Conservation (phyloP, 2,797 vertebrate species). For the Onychomys arenicola region DNA sequence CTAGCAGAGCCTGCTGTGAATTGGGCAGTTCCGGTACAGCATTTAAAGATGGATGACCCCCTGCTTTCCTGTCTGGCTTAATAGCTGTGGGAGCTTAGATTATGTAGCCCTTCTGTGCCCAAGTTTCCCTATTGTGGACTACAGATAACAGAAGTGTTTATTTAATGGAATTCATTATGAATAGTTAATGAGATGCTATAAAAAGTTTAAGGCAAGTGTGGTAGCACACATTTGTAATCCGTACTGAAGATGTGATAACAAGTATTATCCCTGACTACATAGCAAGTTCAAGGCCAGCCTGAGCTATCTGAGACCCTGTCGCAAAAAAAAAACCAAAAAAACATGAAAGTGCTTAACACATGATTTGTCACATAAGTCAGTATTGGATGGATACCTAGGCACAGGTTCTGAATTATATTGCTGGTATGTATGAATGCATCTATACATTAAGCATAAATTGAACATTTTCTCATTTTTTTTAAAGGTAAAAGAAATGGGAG, state of each 20-base stretch:
- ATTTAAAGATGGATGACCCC: not conserved
- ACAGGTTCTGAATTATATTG: slow-evolving; percentile 51
- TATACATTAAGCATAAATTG: slow-evolving; percentile 14
- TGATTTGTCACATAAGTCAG: not conserved
- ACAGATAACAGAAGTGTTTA: not conserved
- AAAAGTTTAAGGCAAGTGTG: slow-evolving; percentile 41
- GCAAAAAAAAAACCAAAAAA: too few species aligned
- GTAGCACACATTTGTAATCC: not conserved
- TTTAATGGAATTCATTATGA: slow-evolving; percentile 36
- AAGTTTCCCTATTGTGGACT: not conserved
- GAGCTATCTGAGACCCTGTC: not conserved
- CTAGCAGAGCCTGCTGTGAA: not conserved
- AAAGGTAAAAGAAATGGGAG: slow-evolving; percentile 95
- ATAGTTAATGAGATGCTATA: slow-evolving; percentile 5
- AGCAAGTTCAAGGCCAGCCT: not conserved
- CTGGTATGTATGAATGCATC: slow-evolving; percentile 36
- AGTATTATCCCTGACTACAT: not conserved
- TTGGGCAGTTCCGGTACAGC: not conserved
- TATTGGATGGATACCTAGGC: not conserved
- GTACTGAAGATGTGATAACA: not conserved
- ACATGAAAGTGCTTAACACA: slow-evolving; percentile 44
- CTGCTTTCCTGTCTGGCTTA: not conserved
- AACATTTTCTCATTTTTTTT: slow-evolving; percentile 78
- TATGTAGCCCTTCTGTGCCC: slow-evolving; percentile 23
- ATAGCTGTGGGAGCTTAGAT: not conserved